Evolutionary conservation across 2,797 vertebrate genomes (phyloP).

Genomic region (Poeciliopsis gracilis): DNA sequence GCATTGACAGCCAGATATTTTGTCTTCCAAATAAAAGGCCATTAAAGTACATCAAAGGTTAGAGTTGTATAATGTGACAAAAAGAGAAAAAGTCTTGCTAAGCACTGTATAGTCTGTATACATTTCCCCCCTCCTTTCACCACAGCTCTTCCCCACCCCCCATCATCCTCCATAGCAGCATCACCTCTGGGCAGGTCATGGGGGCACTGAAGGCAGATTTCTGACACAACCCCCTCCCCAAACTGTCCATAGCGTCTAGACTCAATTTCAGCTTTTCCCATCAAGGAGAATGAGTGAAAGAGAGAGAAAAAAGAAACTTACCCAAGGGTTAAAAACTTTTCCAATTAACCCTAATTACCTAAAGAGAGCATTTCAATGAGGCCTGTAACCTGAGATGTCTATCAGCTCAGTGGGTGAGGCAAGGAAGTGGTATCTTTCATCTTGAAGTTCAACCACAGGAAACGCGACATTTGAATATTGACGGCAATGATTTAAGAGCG

Average conservation of each 20-base stretch:
- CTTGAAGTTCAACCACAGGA: slow-evolving; percentile 78
- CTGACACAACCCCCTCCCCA: slow-evolving; percentile 13
- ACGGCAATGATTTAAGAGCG: slow-evolving; percentile 56
- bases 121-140: background rate
- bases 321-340: slow-evolving; percentile 74
- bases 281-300: slow-evolving; percentile 26
- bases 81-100: background rate
- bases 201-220: slow-evolving; percentile 56
- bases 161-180: slow-evolving; percentile 41
- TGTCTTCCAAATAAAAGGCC: background rate
- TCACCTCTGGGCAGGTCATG: slow-evolving; percentile 65
- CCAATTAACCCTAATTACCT: slow-evolving; percentile 84
- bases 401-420: slow-evolving; percentile 60
- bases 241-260: slow-evolving; percentile 38
- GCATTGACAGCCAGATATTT: background rate
- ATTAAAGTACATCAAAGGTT: background rate
- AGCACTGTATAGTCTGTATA: background rate
- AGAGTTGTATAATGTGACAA: background rate
- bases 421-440: slow-evolving; percentile 70
- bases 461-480: slow-evolving; percentile 67
- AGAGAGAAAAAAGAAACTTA: slow-evolving; percentile 37
- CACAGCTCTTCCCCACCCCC: slow-evolving; percentile 7
- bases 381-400: slow-evolving; percentile 79
- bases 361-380: slow-evolving; percentile 71
- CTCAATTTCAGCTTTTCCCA: slow-evolving; percentile 51